Conservation (phyloP, 1,140 invertebrate species). For the Ridgeia piscesae region DNA sequence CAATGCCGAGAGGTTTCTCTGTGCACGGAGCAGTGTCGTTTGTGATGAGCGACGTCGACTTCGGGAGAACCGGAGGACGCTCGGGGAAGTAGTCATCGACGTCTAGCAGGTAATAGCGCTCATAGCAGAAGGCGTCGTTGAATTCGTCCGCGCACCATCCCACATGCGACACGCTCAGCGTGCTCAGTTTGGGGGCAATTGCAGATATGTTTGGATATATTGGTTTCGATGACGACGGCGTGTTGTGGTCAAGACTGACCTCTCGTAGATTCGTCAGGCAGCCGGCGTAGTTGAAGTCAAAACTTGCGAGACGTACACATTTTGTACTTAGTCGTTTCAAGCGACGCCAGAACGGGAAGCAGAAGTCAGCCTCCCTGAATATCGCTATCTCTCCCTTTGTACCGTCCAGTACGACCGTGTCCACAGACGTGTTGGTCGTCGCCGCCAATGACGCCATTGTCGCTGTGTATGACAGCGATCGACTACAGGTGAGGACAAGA, state of each 20-base stretch:
- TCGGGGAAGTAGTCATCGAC: neutral
- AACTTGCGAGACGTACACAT: neutral
- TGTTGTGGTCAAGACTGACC: neutral
- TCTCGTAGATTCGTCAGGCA: neutral
- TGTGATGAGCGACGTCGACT: neutral
- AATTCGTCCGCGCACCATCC: neutral
- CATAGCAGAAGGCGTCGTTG: neutral
- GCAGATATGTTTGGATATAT: neutral
- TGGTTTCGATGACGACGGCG: too few relatives aligned
- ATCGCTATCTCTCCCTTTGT: neutral
- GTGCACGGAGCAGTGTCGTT: neutral
- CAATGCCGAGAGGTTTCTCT: neutral
- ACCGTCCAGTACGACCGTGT: too few relatives aligned
- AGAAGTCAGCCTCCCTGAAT: neutral
- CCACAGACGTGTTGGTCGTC: neutral
- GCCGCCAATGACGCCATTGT: neutral
- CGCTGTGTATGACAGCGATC: neutral
- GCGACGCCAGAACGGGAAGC: neutral
- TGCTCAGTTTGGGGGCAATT: neutral
- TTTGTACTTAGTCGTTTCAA: neutral
- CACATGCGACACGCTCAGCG: neutral
- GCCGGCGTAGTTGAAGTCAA: neutral
- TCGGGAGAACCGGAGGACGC: neutral
- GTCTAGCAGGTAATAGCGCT: neutral
- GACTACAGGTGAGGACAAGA: neutral